A percentile compares a stretch with the other conserved stretches of the same genome.
Evolutionary conservation across 2,113 vertebrate genomes (phyloP).

Genomic region (Tupaia tana): DNA sequence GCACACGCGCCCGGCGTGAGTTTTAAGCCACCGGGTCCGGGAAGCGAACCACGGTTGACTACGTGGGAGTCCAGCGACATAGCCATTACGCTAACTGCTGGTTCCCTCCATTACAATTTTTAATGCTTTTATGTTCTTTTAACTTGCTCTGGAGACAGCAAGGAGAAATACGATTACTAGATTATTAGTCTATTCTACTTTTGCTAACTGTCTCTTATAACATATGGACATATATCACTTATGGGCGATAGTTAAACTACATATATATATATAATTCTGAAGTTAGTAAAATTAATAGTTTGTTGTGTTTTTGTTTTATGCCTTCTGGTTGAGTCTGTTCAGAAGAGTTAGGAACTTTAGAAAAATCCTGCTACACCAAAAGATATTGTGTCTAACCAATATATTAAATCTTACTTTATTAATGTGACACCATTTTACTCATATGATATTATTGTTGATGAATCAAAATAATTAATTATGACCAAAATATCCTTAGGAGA

Average conservation of each 20-base stretch:
- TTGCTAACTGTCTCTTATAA: neutral
- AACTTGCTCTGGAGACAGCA: neutral
- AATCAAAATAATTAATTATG: neutral
- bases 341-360: neutral
- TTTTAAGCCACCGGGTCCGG: no score
- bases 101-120: no score
- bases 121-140: neutral
- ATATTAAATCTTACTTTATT: neutral
- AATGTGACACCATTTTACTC: neutral
- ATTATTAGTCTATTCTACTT: neutral
- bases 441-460: neutral
- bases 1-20: no score
- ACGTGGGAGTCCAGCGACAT: no score
- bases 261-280: neutral
- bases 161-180: neutral
- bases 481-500: neutral
- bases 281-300: neutral
- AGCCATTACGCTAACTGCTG: no score
- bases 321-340: neutral
- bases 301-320: neutral
- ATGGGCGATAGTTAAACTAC: neutral
- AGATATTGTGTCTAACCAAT: neutral
- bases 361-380: neutral
- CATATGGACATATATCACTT: neutral
- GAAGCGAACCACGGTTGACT: no score